These are phyloP conservation scores for Cephalopholis sonnerati DNA, from an alignment of 2,113 vertebrate genomes.

Conservation along the genomic window DNA sequence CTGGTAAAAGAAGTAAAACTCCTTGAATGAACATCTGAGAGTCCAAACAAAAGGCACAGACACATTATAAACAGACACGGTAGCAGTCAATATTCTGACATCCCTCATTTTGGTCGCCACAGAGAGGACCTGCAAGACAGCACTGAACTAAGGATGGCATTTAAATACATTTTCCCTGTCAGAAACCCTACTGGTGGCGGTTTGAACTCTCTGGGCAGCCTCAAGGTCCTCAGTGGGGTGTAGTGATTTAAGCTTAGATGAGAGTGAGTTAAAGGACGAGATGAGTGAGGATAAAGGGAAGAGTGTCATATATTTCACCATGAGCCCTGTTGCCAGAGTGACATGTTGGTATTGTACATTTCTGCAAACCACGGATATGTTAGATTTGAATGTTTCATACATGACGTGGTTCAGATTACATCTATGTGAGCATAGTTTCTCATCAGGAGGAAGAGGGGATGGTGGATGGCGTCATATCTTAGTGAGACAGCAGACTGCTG, in stretches of 20 bases:
- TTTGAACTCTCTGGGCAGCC: conserved; percentile 10
- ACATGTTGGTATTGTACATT: no score
- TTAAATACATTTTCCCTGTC: conserved; percentile 6
- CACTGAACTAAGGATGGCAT: conserved; percentile 5
- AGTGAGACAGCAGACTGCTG: no score
- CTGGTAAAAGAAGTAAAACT: not conserved
- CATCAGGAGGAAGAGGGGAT: no score
- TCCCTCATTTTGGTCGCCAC: not conserved
- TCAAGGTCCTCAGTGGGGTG: not conserved
- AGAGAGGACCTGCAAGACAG: not conserved
- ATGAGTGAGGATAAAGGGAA: not conserved
- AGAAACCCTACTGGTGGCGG: not conserved
- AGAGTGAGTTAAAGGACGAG: conserved; percentile 1
- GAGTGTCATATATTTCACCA: not conserved
- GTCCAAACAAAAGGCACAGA: not conserved
- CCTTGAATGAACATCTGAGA: not conserved
- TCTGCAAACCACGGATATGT: no score
- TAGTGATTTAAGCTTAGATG: conserved; percentile 13
- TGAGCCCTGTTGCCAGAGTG: no score
- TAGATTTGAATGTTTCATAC: no score
- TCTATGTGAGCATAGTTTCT: no score
- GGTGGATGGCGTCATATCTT: no score
- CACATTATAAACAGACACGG: not conserved
- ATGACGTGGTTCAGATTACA: no score
- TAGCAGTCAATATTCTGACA: not conserved